Conservation (phyloP, 1,140 invertebrate genomes). For the Coenobita brevimanus region DNA sequence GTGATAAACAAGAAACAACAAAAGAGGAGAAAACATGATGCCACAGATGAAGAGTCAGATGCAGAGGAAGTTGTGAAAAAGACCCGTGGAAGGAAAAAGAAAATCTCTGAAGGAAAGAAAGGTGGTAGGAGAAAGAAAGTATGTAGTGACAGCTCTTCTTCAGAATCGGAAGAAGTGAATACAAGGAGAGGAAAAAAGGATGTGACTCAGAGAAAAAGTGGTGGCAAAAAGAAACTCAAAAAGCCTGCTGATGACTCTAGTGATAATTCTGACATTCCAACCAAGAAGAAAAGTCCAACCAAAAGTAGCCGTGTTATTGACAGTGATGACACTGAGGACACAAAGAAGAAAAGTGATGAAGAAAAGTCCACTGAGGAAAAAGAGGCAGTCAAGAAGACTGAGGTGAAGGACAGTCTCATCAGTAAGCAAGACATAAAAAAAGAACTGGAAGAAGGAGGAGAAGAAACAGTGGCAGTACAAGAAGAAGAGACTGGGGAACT, state of each 20-base stretch:
- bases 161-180: constrained; percentile 30
- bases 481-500: neutral
- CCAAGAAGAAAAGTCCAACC: constrained; percentile 47
- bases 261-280: constrained; percentile 57
- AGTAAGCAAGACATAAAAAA: neutral
- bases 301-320: constrained; percentile 50
- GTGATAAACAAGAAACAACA: constrained; percentile 57
- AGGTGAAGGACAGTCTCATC: neutral
- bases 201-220: constrained; percentile 8
- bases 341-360: constrained; percentile 13
- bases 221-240: constrained; percentile 5
- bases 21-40: constrained; percentile 43
- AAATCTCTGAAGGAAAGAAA: constrained; percentile 39
- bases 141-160: constrained; percentile 41
- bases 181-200: constrained; percentile 26
- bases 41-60: constrained; percentile 55
- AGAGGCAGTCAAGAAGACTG: constrained; percentile 4
- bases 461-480: neutral
- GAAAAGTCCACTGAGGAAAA: constrained; percentile 21
- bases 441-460: constrained; percentile 13
- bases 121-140: constrained; percentile 35
- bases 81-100: constrained; percentile 50
- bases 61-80: constrained; percentile 35
- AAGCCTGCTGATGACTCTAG: constrained; percentile 40
- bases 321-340: constrained; percentile 49